These are phyloP conservation scores for Rhinichthys osculus DNA, from an alignment of 2,797 vertebrate genomes.

Conservation along the genomic window DNA sequence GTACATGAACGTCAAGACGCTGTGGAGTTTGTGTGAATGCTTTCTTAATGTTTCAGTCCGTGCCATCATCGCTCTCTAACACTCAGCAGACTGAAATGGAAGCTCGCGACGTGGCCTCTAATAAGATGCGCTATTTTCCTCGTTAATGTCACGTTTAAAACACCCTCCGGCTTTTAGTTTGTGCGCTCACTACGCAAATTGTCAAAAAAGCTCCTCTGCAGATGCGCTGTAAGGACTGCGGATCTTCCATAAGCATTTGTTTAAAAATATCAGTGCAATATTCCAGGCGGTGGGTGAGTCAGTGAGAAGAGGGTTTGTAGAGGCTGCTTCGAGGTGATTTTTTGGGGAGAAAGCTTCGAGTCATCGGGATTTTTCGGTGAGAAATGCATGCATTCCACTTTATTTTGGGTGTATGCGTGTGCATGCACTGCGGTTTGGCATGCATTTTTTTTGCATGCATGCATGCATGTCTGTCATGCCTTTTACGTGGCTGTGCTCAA, in stretches of 20 bases:
- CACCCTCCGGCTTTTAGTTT: slow-evolving; percentile 76
- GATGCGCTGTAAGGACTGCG: slow-evolving; percentile 52
- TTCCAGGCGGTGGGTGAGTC: slow-evolving; percentile 68
- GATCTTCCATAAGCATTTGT: slow-evolving; percentile 44
- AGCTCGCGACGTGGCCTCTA: slow-evolving; percentile 23
- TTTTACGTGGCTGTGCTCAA: neutral
- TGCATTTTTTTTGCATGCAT: neutral
- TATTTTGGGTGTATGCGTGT: neutral
- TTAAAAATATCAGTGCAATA: slow-evolving; percentile 9
- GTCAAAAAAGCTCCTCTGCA: slow-evolving; percentile 66
- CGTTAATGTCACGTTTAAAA: slow-evolving; percentile 73
- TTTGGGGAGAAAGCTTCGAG: neutral
- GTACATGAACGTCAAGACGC: slow-evolving; percentile 13
- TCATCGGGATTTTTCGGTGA: slow-evolving; percentile 36
- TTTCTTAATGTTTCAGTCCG: slow-evolving; percentile 19
- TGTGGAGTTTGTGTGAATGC: slow-evolving; percentile 36
- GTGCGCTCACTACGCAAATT: slow-evolving; percentile 73
- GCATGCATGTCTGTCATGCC: slow-evolving; percentile 12
- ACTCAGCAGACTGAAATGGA: slow-evolving; percentile 1
- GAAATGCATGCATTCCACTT: slow-evolving; percentile 9
- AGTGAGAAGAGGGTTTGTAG: slow-evolving; percentile 74
- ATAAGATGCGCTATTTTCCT: slow-evolving; percentile 28
- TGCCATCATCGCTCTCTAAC: neutral
- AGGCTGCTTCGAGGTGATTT: slow-evolving; percentile 68
- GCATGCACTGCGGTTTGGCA: slow-evolving; percentile 23